These are phyloP conservation scores for Mizuhopecten yessoensis DNA, from an alignment of 1,140 invertebrate species.

Conservation along the genomic window DNA sequence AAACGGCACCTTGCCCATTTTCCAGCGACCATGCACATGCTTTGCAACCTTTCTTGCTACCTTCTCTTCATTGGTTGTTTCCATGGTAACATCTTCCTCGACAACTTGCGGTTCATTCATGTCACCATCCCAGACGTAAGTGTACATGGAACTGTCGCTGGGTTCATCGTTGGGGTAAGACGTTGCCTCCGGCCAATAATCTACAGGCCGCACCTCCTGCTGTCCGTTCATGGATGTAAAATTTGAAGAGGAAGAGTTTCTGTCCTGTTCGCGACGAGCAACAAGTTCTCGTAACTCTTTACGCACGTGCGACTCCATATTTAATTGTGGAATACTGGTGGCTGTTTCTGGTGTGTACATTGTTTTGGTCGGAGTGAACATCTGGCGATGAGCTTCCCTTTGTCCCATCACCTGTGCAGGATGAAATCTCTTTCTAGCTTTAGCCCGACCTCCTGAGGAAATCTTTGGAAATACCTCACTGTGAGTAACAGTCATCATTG, in stretches of 20 bases:
- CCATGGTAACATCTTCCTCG: background rate
- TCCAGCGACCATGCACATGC: slow-evolving; percentile 36
- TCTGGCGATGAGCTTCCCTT: slow-evolving; percentile 46
- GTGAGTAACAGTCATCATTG: slow-evolving; percentile 7
- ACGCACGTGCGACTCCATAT: slow-evolving; percentile 55
- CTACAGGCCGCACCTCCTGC: background rate
- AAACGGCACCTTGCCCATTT: slow-evolving; percentile 37
- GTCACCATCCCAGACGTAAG: slow-evolving; percentile 62
- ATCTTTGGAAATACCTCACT: background rate
- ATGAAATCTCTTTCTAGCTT: slow-evolving; percentile 61
- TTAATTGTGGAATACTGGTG: slow-evolving; percentile 44
- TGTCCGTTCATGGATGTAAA: background rate
- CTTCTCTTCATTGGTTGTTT: slow-evolving; percentile 38
- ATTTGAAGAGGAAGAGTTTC: slow-evolving; percentile 30
- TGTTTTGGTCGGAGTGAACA: background rate
- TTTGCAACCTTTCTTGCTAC: slow-evolving; percentile 38
- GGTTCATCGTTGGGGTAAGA: background rate
- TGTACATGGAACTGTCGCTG: slow-evolving; percentile 48
- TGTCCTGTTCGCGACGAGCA: slow-evolving; percentile 59
- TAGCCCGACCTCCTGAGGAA: slow-evolving; percentile 54
- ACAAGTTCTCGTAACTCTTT: slow-evolving; percentile 62
- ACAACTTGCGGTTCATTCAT: background rate
- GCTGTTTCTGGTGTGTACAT: background rate
- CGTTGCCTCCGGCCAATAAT: background rate
- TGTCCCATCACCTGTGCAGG: slow-evolving; percentile 55